phyloP scores from a whole-genome alignment of 1,140 invertebrate genomes.

The Magallana gigas region DNA sequence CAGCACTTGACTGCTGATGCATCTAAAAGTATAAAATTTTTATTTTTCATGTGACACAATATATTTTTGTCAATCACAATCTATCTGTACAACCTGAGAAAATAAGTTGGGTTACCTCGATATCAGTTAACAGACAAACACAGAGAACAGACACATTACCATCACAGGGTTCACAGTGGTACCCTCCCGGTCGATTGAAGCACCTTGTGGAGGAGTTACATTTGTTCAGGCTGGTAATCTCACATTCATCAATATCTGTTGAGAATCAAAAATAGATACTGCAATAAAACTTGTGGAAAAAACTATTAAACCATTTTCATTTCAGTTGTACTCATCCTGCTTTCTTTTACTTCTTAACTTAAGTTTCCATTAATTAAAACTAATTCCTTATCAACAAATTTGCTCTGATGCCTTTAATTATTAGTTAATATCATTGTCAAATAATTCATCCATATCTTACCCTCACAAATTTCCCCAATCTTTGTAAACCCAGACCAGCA shows the following conservation, averaged over 20 bases:
- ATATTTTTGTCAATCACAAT: too few relatives aligned
- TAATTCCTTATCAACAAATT: too few relatives aligned
- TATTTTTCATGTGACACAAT: too few relatives aligned
- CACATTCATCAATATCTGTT: slow-evolving; percentile 58
- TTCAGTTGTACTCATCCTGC: too few relatives aligned
- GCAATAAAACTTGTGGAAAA: too few relatives aligned
- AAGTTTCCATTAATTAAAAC: too few relatives aligned
- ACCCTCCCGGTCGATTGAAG: slow-evolving; percentile 50
- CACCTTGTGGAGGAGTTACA: slow-evolving; percentile 41
- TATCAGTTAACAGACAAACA: not conserved
- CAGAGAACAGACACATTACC: not conserved
- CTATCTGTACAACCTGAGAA: too few relatives aligned
- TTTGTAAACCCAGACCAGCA: slow-evolving; percentile 62
- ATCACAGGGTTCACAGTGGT: slow-evolving; percentile 50
- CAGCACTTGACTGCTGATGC: slow-evolving; percentile 34
- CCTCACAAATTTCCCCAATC: slow-evolving; percentile 48
- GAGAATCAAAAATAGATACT: not conserved
- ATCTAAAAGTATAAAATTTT: not conserved
- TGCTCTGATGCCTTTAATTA: too few relatives aligned
- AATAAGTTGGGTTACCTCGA: too few relatives aligned
- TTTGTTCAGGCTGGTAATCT: slow-evolving; percentile 9
- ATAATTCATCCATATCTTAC: slow-evolving; percentile 27
- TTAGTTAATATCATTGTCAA: too few relatives aligned
- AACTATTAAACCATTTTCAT: too few relatives aligned
- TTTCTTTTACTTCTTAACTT: too few relatives aligned